These are phyloP conservation scores for Gambelia wislizenii DNA, from an alignment of 2,797 vertebrate genomes.

Conservation along the genomic window DNA sequence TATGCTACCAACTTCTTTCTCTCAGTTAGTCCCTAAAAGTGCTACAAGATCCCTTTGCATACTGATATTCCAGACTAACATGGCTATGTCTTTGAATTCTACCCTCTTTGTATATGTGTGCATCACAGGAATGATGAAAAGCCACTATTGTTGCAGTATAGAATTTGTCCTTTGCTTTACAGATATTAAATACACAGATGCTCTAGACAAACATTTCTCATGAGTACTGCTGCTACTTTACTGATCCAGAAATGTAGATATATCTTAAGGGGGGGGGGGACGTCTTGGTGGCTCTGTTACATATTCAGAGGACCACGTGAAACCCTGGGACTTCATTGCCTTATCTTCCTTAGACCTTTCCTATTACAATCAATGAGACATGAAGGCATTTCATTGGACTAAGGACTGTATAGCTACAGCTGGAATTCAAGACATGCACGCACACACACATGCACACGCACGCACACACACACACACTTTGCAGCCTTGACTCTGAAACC, in stretches of 20 bases:
- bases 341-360: not conserved
- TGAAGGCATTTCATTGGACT: not conserved
- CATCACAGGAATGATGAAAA: not conserved
- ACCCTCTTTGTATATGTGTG: not conserved
- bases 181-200: not conserved
- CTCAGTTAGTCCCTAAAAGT: too few relatives aligned
- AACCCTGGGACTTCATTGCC: not conserved
- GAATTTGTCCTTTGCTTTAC: not conserved
- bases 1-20: too few relatives aligned
- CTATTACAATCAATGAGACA: not conserved
- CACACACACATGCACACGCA: too few relatives aligned
- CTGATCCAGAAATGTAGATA: not conserved
- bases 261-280: not conserved
- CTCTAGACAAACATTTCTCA: not conserved
- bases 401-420: not conserved
- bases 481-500: conserved; percentile 23
- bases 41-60: too few relatives aligned
- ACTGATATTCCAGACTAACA: too few relatives aligned
- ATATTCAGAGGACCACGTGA: not conserved
- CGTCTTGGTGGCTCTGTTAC: not conserved
- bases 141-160: not conserved
- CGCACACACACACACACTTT: not conserved
- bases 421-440: not conserved
- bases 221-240: not conserved
- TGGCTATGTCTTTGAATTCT: too few relatives aligned